Base-by-base conservation (phyloP, 2,888 invertebrate genomes). In the Pherbina coryleti region DNA sequence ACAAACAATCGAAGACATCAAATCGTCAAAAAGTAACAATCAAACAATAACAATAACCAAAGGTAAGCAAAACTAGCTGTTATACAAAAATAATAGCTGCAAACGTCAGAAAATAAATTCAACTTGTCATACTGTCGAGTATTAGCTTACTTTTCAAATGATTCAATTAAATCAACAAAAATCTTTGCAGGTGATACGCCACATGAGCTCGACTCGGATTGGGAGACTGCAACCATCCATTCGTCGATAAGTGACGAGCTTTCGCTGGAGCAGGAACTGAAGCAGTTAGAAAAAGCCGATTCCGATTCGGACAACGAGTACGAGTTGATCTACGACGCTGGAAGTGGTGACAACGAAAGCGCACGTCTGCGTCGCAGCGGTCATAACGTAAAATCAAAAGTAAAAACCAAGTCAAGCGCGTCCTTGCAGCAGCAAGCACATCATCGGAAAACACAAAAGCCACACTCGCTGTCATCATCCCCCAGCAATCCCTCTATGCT, bases 1-100 rank as follows among this genome's bases (percentile, higher is more conserved):
- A 37, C 90, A 90, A 79, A 89, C 89, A 5, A 87, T 90, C 81
- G 90, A 89, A 83, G 90, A 90, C 53, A 90, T 90, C 57, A 90
- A 89, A 83, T 89, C 89, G 60, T 88, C 90, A 25, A 90, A 90
- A 82, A 83, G 76, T 78, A 82, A 76, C 79, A 82, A 76, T 34
- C 81, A 79, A 67, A 44, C 79, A 25, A 17, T 80, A 62, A 60
- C 78, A 74, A 79, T 79, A 55, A 76, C 79, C 57, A 81, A 81
- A 76, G 80, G 82, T 81, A 79, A 79, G 76, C 77, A 77, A 78
- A 79, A 69, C 70, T 75, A 79, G 66, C 74, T 64, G 8, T 55
- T 49, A 55, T 57, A 44, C 14, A 9, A 55, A 37, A 57, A 34
- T 34, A 9, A 70, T 14, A 9, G 44, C 28, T 55, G 49, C n/a